Evolutionary conservation across 2,797 vertebrate species (phyloP), one percentile per base, ranked within the genome.

Genomic region (Molossus alvarezi): DNA sequence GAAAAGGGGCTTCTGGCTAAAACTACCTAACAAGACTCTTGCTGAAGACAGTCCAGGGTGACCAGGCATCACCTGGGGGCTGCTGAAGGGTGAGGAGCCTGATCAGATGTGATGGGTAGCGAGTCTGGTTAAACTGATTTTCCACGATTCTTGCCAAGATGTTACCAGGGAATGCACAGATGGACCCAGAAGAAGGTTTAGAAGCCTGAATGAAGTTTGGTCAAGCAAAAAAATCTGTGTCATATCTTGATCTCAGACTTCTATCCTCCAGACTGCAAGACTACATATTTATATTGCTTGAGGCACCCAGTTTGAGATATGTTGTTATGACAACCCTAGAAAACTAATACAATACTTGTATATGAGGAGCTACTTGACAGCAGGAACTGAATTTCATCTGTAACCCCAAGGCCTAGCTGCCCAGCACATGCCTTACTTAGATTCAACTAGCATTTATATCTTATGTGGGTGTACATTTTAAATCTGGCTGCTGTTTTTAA

Each of bases 401-500:
- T 17, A 25, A 89, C 75, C 73, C 57, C 18, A 71, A 81, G 7
- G 48, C 53, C 55, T 51, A 73, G 5, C 3, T 14, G 9, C 60
- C n/a, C 18, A 65, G 15, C 2, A 23, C 20, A 91, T 1, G 14
- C 13, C 51, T 62, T 69, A 23, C 29, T 82, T 71, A 55, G 53
- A 80, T 45, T 65, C 62, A 60, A 14, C 76, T 53, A 5, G 15
- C 58, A 9, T 79, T 72, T 62, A 41, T 48, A 12, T 87, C 69
- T 90, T 58, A 3, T 37, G 8, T 58, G 29, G 15, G 3, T 45
- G 29, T 41, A 15, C 76, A 73, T 69, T 77, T 75, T 48, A 48
- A 69, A 37, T 83, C 84, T 92, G 25, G 89, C 17, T 55, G 3
- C 58, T 57, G 65, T 75, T 73, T 87, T 93, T 72, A 69, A 88